Percentiles rank a stretch among this genome's conserved stretches.
Conservation (phyloP, 2,113 vertebrate genomes). For the Siniperca knerii region DNA sequence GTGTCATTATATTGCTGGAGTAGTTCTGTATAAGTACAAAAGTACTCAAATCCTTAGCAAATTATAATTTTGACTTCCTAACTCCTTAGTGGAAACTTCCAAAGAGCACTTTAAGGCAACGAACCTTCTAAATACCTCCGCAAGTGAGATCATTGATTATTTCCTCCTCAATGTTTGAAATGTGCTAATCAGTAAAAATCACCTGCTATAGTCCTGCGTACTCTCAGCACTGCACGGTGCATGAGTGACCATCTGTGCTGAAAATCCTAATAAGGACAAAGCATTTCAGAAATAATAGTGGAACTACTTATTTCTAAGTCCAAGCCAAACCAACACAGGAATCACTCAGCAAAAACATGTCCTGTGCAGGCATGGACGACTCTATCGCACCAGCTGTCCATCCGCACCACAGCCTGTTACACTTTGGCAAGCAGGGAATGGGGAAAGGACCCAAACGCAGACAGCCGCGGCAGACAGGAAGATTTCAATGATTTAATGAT, state of each 20-base stretch:
- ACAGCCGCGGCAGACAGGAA: too few species aligned
- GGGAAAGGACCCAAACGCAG: too few species aligned
- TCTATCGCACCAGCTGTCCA: slow-evolving; percentile 38
- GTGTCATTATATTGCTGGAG: background rate
- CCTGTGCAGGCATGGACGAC: background rate
- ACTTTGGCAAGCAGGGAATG: too few species aligned
- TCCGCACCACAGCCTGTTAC: background rate
- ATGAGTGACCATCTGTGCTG: slow-evolving; percentile 11
- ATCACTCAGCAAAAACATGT: slow-evolving; percentile 12
- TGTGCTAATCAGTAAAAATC: slow-evolving; percentile 58
- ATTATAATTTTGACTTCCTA: background rate
- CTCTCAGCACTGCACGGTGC: slow-evolving; percentile 11
- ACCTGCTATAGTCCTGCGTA: background rate
- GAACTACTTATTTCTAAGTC: slow-evolving; percentile 4
- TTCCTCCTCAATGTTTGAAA: slow-evolving; percentile 31
- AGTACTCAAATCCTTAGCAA: background rate
- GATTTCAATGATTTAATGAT: too few species aligned
- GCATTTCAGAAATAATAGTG: background rate
- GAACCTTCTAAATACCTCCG: background rate
- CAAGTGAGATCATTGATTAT: slow-evolving; percentile 49
- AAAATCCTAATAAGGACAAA: slow-evolving; percentile 20
- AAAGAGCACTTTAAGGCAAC: slow-evolving; percentile 28
- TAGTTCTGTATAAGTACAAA: background rate
- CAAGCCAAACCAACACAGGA: slow-evolving; percentile 7
- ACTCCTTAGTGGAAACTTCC: background rate